Percentiles rank a stretch among this genome's conserved stretches.
Conservation (phyloP, 2,797 vertebrate genomes). For the Brachyalestes nurse region DNA sequence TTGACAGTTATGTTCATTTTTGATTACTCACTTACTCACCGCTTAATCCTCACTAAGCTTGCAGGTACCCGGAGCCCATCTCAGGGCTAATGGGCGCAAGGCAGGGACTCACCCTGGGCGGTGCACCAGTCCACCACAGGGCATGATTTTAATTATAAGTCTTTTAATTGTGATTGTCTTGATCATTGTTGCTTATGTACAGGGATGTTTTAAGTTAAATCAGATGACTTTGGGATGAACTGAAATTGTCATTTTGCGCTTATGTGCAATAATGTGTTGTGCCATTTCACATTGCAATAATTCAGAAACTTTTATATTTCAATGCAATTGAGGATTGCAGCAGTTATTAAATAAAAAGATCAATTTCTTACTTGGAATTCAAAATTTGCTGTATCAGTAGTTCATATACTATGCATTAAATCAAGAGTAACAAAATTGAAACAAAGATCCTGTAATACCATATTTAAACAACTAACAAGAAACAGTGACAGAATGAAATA, state of each 20-base stretch:
- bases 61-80: no score
- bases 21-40: no score
- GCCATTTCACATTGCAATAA: neutral
- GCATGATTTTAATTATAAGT: neutral
- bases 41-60: no score
- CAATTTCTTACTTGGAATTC: neutral
- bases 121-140: no score
- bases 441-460: no score
- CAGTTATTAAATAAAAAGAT: neutral
- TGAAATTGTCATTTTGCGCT: neutral
- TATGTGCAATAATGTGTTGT: constrained; percentile 5
- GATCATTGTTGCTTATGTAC: neutral
- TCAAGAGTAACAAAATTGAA: no score
- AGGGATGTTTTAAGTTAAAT: neutral
- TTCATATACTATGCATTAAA: neutral
- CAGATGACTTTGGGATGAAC: neutral
- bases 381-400: neutral
- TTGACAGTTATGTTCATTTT: neutral
- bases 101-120: no score
- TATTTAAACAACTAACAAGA: no score
- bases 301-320: neutral
- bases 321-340: neutral
- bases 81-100: no score
- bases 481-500: no score
- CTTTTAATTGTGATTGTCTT: neutral